Evolutionary conservation across 2,888 invertebrate genomes (phyloP).

Genomic region (Hirtodrosophila alboralis): DNA sequence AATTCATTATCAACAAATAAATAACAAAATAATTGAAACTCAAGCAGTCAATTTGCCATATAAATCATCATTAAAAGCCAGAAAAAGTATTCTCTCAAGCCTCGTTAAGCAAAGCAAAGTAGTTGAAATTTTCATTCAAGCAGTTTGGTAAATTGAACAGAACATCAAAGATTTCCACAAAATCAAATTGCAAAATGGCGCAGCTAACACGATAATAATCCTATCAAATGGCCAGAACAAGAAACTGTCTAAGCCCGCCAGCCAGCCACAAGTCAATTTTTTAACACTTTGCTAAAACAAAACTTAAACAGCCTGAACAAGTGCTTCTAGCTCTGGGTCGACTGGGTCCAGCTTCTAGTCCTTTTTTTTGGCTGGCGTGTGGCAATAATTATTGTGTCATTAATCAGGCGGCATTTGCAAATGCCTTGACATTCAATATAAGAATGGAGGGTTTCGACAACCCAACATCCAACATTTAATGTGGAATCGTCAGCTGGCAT

Average conservation of each 20-base stretch:
- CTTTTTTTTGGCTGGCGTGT: constrained; percentile 31
- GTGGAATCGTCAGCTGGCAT: constrained; percentile 62
- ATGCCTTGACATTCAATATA: constrained; percentile 67
- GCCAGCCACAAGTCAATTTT: constrained; percentile 64
- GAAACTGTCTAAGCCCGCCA: constrained; percentile 10
- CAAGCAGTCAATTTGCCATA: constrained; percentile 28
- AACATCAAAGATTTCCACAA: constrained; percentile 58
- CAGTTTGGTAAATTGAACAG: constrained; percentile 72
- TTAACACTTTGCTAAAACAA: constrained; percentile 61
- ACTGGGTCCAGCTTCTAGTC: constrained; percentile 12
- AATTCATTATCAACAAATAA: constrained; percentile 17
- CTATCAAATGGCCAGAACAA: constrained; percentile 67
- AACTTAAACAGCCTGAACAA: constrained; percentile 47
- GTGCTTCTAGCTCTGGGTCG: constrained; percentile 9
- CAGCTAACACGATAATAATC: constrained; percentile 75
- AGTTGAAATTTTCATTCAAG: constrained; percentile 65
- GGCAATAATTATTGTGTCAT: constrained; percentile 81
- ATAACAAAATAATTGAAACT: constrained; percentile 48
- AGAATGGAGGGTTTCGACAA: constrained; percentile 9
- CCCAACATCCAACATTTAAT: constrained; percentile 6
- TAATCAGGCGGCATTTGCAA: constrained; percentile 80
- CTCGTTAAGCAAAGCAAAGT: constrained; percentile 36
- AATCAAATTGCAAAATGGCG: constrained; percentile 59
- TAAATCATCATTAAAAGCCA: constrained; percentile 66
- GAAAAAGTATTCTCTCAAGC: constrained; percentile 7